Conservation (phyloP, 2,888 invertebrate genomes). For the Boloria euphrosyne region DNA sequence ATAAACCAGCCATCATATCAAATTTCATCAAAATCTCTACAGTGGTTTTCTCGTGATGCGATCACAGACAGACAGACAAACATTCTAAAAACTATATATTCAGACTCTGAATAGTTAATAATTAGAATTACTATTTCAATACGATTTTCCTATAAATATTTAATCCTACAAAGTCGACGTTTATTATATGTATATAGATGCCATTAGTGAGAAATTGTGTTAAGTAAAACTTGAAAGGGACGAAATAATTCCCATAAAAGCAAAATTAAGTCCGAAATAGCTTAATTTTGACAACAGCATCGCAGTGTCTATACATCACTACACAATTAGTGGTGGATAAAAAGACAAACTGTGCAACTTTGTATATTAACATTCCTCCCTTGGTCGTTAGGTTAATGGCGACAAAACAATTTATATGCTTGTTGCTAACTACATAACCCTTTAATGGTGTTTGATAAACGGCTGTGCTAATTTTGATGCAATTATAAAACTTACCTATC, state of each 20-base stretch:
- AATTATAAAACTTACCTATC: not conserved
- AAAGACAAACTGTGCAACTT: conserved; percentile 46
- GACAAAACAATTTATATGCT: conserved; percentile 22
- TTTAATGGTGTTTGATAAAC: conserved; percentile 4
- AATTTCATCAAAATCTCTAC: too few species aligned
- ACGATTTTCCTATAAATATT: too few species aligned
- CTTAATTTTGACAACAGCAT: conserved; percentile 10
- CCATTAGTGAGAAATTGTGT: too few species aligned
- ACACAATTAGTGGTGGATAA: conserved; percentile 42
- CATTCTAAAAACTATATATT: too few species aligned
- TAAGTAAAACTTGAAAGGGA: too few species aligned
- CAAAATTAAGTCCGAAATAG: conserved; percentile 5
- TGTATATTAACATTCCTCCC: conserved; percentile 49
- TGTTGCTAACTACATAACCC: conserved; percentile 30
- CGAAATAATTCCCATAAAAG: not conserved
- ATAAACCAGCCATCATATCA: too few species aligned
- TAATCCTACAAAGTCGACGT: too few species aligned
- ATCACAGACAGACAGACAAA: too few species aligned
- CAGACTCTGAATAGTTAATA: too few species aligned
- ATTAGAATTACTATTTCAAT: too few species aligned
- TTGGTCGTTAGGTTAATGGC: conserved; percentile 47
- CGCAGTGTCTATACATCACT: conserved; percentile 13
- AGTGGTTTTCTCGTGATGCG: too few species aligned
- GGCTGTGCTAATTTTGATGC: not conserved
- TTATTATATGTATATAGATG: too few species aligned